Base-by-base conservation (phyloP, 2,888 invertebrate genomes). In the Bursaphelenchus okinawaensis region DNA sequence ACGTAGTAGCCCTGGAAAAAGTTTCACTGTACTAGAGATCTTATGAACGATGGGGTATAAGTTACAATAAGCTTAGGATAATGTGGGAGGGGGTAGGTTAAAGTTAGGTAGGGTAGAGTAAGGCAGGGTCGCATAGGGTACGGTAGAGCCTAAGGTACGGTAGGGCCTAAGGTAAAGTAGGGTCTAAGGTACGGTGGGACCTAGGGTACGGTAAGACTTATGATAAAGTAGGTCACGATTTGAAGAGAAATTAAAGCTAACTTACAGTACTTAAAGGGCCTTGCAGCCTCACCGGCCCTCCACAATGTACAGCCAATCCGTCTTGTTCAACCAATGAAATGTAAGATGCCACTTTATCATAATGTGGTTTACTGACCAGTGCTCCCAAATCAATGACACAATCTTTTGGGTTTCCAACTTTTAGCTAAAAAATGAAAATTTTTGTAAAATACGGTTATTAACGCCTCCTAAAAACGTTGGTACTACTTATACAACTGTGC, bases 1-100 rank as follows among this genome's bases (percentile, higher is more conserved):
- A 86, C 77, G 72, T 83, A 87, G 73, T 85, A 87, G 16, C 87
- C 87, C 84, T 86, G 71, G 29, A 75, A 65, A 31, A 28, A 9
- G 29, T 7, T 19, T n/a, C n/a, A 19, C 4, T 63, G 6, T 57
- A 3, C 4, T n/a, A n/a, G n/a, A n/a, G n/a, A n/a, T n/a, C n/a
- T n/a, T n/a, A n/a, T n/a, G n/a, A n/a, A n/a, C n/a, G n/a, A n/a
- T n/a, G n/a, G n/a, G n/a, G n/a, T n/a, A n/a, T n/a, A n/a, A n/a
- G n/a, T n/a, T n/a, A n/a, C n/a, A n/a, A n/a, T n/a, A n/a, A n/a
- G n/a, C n/a, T n/a, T n/a, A n/a, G n/a, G n/a, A n/a, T n/a, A n/a
- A n/a, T n/a, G n/a, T n/a, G n/a, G n/a, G n/a, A n/a, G n/a, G n/a
- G n/a, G n/a, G n/a, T n/a, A n/a, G n/a, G n/a, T n/a, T n/a, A n/a